A percentile compares a stretch with the other conserved stretches of the same genome.
Conservation (phyloP, 2,113 vertebrate species). For the Tyrannus savana region DNA sequence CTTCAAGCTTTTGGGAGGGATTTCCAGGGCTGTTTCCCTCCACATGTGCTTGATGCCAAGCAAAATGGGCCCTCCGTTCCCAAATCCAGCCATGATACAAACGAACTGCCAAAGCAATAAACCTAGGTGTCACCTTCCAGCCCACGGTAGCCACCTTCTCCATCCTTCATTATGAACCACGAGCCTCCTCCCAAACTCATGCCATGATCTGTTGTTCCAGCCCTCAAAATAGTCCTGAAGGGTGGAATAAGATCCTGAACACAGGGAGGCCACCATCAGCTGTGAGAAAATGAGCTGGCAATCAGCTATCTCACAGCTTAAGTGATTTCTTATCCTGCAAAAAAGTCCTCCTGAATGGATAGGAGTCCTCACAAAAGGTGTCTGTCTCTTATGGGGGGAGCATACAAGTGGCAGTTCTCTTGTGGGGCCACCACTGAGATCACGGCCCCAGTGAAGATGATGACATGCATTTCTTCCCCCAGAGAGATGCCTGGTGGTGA, state of each 20-base stretch:
- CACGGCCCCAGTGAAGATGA: not conserved
- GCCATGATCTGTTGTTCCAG: not conserved
- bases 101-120: not conserved
- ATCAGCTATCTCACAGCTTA: not conserved
- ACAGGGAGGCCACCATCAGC: not conserved
- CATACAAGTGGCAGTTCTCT: accelerated
- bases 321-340: not conserved
- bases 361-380: not conserved
- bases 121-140: not conserved
- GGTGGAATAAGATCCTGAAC: not conserved
- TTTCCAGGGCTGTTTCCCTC: not conserved
- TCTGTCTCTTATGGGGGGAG: not conserved
- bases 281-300: not conserved
- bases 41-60: not conserved
- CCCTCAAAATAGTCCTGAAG: not conserved
- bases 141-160: not conserved
- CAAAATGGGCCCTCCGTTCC: not conserved
- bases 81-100: not conserved
- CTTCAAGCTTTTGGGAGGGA: not conserved
- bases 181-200: not conserved
- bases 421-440: not conserved
- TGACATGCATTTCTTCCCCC: not conserved
- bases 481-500: not conserved
- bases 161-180: not conserved
- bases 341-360: not conserved